Evolutionary conservation across 2,113 vertebrate species (phyloP).

Genomic region (Theristicus caerulescens): DNA sequence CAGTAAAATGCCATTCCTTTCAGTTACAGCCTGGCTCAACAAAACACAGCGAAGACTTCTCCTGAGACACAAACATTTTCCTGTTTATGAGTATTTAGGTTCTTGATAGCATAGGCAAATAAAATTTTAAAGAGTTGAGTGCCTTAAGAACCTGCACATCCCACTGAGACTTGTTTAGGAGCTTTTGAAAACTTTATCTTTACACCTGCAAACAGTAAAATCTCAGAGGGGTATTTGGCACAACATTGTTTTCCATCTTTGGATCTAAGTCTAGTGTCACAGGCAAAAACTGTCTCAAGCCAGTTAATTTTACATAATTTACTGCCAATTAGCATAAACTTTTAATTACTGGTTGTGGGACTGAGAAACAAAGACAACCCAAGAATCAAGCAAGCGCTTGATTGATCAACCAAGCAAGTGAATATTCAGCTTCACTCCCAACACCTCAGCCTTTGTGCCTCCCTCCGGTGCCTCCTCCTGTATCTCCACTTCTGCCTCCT

Average conservation of each 20-base stretch:
- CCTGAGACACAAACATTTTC: neutral
- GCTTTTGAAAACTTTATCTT: neutral
- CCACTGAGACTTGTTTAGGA: neutral
- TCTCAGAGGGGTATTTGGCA: neutral
- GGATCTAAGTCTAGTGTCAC: neutral
- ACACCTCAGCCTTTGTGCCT: neutral
- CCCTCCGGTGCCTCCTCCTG: too few species aligned
- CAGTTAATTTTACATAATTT: neutral
- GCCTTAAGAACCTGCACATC: neutral
- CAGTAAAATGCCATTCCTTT: neutral
- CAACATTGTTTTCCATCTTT: neutral
- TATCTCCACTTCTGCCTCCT: neutral
- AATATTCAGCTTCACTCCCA: neutral
- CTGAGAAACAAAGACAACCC: neutral
- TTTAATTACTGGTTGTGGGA: neutral
- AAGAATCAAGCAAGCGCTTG: neutral
- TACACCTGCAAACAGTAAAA: neutral
- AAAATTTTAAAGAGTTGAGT: neutral
- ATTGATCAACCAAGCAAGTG: too few species aligned
- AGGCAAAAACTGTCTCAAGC: neutral
- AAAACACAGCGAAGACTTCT: neutral
- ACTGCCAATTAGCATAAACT: neutral
- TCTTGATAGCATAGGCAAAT: neutral
- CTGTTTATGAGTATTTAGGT: neutral
- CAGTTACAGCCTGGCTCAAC: neutral